Evolutionary conservation across 2,797 vertebrate species (phyloP).

Genomic region (Sebastes itinus): DNA sequence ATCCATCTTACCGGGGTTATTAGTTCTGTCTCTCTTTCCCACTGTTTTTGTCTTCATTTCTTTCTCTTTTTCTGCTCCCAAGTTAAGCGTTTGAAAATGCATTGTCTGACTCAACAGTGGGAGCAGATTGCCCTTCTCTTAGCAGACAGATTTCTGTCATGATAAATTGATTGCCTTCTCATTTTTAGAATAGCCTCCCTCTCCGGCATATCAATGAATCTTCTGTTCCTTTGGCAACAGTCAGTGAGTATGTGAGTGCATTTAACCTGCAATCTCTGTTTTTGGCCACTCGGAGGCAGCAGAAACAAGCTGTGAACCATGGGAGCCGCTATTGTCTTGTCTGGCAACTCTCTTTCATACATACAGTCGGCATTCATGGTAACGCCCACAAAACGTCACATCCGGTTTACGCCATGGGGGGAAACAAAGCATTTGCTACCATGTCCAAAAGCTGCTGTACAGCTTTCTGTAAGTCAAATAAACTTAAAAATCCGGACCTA

Average conservation of each 20-base stretch:
- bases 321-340: fast-evolving
- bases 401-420: too few relatives aligned
- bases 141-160: constrained; percentile 23
- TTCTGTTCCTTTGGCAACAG: background rate
- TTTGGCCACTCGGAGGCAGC: background rate
- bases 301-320: background rate
- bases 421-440: too few relatives aligned
- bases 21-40: background rate
- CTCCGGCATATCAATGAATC: background rate
- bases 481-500: too few relatives aligned
- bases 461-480: too few relatives aligned
- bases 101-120: constrained; percentile 7
- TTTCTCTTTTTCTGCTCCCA: background rate
- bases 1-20: constrained; percentile 3
- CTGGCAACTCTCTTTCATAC: too few relatives aligned
- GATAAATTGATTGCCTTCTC: constrained; percentile 18
- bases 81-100: background rate
- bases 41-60: background rate
- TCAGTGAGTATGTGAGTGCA: background rate
- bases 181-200: constrained; percentile 12
- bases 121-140: constrained; percentile 2
- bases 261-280: background rate
- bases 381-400: too few relatives aligned
- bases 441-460: too few relatives aligned
- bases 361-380: too few relatives aligned